Evolutionary conservation across 2,113 vertebrate species (phyloP).

Genomic region (Solea senegalensis): DNA sequence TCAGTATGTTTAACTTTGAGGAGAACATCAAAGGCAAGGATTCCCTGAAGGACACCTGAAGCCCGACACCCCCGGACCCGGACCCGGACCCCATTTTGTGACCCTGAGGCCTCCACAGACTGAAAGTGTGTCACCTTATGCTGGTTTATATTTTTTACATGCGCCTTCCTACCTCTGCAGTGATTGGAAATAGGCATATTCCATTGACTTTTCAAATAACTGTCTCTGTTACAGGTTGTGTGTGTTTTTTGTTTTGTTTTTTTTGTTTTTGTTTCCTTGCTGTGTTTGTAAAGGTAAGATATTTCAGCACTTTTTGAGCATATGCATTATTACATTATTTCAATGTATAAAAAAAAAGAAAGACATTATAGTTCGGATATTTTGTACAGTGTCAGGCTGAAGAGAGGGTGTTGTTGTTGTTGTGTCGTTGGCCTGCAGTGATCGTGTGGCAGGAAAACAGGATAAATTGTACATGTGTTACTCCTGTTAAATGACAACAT

Average conservation of each 20-base stretch:
- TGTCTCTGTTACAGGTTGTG: constrained; percentile 67
- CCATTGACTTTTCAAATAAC: constrained; percentile 60
- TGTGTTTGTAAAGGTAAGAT: constrained; percentile 79
- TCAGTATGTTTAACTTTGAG: constrained; percentile 45
- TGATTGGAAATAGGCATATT: constrained; percentile 73
- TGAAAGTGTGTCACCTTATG: constrained; percentile 62
- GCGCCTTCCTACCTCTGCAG: constrained; percentile 76
- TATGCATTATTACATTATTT: constrained; percentile 55
- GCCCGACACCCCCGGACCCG: constrained; percentile 7
- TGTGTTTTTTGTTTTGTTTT: constrained; percentile 19
- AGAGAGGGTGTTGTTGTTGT: constrained; percentile 41
- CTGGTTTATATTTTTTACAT: constrained; percentile 69
- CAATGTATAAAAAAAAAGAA: constrained; percentile 19
- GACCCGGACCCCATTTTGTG: constrained; percentile 24
- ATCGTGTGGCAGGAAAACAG: constrained; percentile 45
- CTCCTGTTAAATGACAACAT: constrained; percentile 73
- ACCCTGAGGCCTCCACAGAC: constrained; percentile 46
- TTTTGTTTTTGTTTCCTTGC: constrained; percentile 50
- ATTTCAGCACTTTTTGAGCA: constrained; percentile 81
- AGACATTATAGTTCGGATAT: constrained; percentile 45
- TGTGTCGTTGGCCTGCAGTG: constrained; percentile 50
- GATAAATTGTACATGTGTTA: constrained; percentile 65
- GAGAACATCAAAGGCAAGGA: constrained; percentile 44
- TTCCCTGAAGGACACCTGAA: constrained; percentile 46
- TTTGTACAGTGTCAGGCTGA: constrained; percentile 48